A percentile compares a stretch with the other conserved stretches of the same genome.
Evolutionary conservation across 2,113 vertebrate genomes (phyloP).

Genomic region (Petrocephalus zakoni): DNA sequence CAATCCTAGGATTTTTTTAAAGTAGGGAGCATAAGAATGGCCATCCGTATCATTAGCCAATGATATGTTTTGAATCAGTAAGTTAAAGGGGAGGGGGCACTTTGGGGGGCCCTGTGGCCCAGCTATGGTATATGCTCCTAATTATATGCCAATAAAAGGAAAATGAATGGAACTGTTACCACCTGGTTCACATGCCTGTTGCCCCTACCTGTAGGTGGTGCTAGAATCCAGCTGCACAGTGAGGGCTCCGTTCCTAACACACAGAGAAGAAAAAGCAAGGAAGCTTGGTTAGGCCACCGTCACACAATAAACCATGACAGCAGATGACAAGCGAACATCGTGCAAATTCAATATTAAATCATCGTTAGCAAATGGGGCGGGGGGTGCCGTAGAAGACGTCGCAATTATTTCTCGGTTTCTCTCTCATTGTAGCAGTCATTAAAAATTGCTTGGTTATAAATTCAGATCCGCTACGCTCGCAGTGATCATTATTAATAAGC

Average conservation of each 20-base stretch:
- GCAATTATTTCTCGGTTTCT: slow-evolving; percentile 5
- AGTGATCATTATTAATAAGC: slow-evolving; percentile 5
- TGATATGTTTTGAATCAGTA: neutral
- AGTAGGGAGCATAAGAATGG: neutral
- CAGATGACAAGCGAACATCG: neutral
- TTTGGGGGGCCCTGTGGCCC: no score
- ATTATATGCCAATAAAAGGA: no score
- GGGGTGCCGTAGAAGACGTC: neutral
- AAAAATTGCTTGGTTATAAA: neutral
- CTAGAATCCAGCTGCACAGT: no score
- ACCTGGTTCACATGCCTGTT: neutral
- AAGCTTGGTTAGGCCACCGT: no score
- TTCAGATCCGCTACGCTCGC: neutral
- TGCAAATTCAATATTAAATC: slow-evolving; percentile 12
- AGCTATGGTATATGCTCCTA: neutral
- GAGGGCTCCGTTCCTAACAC: neutral
- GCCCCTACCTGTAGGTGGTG: no score
- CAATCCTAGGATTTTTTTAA: neutral
- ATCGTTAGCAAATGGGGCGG: neutral
- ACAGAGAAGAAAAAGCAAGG: neutral
- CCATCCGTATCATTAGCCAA: neutral
- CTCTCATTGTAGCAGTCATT: slow-evolving; percentile 9
- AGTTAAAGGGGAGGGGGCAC: neutral
- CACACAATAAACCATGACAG: neutral
- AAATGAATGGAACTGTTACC: neutral